phyloP scores from a whole-genome alignment of 2,888 invertebrate species.

The Tenodera sinensis region DNA sequence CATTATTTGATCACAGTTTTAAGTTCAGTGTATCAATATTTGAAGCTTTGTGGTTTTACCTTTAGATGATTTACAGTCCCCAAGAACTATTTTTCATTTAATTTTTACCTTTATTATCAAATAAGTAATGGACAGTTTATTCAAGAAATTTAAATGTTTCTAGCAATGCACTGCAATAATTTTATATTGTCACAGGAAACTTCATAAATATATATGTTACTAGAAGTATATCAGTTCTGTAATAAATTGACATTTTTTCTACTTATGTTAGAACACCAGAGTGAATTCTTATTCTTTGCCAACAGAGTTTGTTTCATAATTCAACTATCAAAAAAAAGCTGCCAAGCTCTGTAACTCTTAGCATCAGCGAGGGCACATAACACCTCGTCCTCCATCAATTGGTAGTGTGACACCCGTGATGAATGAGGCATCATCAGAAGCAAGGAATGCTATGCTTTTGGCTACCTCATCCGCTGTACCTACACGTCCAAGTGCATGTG shows the following conservation, averaged over 20 bases:
- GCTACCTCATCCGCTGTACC: slow-evolving; percentile 53
- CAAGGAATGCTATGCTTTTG: slow-evolving; percentile 53
- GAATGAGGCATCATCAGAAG: slow-evolving; percentile 51
- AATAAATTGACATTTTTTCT: background rate
- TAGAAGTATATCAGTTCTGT: too few species aligned
- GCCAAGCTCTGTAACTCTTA: background rate
- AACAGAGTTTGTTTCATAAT: background rate
- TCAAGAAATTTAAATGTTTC: too few species aligned
- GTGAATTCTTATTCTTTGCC: background rate
- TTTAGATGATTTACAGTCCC: too few species aligned
- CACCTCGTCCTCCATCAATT: slow-evolving; percentile 55
- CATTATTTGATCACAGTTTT: too few species aligned
- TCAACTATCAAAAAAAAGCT: background rate
- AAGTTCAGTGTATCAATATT: too few species aligned
- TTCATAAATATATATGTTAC: too few species aligned
- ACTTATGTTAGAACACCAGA: background rate
- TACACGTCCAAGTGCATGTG: slow-evolving; percentile 55
- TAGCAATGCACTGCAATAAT: too few species aligned
- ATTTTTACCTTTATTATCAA: too few species aligned
- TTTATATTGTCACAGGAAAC: too few species aligned
- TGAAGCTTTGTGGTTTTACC: too few species aligned
- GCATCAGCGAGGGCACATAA: slow-evolving; percentile 38
- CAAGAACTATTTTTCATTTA: too few species aligned
- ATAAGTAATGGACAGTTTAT: too few species aligned
- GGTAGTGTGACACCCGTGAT: slow-evolving; percentile 54